phyloP scores from a whole-genome alignment of 2,888 invertebrate genomes.

The Coenonympha arcania region DNA sequence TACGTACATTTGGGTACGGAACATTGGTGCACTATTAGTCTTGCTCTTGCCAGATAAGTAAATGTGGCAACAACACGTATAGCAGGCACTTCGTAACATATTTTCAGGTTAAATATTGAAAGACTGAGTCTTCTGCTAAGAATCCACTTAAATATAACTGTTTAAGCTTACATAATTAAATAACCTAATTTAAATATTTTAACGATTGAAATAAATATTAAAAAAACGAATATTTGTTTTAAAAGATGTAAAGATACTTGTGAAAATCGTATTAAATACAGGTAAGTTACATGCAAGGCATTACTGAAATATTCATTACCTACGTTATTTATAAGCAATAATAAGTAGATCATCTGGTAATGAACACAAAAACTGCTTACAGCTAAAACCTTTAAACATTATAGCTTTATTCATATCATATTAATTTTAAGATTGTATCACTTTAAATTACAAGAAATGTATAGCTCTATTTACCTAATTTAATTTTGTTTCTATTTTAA shows the following conservation, averaged over 20 bases:
- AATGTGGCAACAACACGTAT: too few species aligned
- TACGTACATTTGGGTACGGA: too few species aligned
- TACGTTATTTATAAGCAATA: constrained; percentile 21
- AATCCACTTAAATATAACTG: not conserved
- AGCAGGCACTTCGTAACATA: too few species aligned
- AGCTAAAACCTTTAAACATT: constrained; percentile 33
- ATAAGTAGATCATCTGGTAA: constrained; percentile 28
- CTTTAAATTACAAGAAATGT: constrained; percentile 22
- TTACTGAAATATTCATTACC: constrained; percentile 14
- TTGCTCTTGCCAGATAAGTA: too few species aligned
- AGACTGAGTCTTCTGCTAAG: not conserved
- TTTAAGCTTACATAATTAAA: not conserved
- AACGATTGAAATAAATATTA: not conserved
- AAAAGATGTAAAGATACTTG: not conserved
- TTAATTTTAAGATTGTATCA: constrained; percentile 35
- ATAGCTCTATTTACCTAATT: not conserved
- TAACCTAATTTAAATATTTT: not conserved
- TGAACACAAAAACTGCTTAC: constrained; percentile 42
- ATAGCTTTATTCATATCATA: constrained; percentile 17
- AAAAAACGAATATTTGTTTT: too few species aligned
- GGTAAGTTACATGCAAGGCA: constrained; percentile 24
- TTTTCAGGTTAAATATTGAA: not conserved
- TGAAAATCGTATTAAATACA: not conserved
- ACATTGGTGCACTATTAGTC: too few species aligned
- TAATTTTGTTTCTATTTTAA: too few species aligned